Conservation (phyloP, 2,797 vertebrate genomes). For the Sphenodon punctatus region DNA sequence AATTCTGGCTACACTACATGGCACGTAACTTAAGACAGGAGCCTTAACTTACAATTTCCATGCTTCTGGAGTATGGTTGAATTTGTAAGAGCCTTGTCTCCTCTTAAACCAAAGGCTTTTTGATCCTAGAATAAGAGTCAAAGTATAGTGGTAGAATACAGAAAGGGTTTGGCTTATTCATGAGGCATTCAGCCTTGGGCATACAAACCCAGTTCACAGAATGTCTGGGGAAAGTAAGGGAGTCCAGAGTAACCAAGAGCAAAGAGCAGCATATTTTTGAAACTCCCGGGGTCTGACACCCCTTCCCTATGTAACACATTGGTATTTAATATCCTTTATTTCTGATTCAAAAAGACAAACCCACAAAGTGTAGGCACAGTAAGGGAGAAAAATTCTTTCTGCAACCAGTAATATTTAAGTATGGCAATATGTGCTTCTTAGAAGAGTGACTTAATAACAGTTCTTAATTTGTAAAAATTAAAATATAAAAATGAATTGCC, state of each 20-base stretch:
- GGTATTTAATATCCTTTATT: constrained; percentile 7
- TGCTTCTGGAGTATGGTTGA: too few species aligned
- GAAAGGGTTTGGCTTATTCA: neutral
- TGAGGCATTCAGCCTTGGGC: neutral
- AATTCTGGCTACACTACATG: too few species aligned
- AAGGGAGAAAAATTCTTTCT: neutral
- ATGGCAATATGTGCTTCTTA: neutral
- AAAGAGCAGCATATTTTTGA: neutral
- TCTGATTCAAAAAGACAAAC: too few species aligned
- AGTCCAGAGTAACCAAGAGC: neutral
- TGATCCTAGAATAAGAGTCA: neutral
- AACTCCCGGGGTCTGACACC: neutral
- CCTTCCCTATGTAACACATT: neutral
- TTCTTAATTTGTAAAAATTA: too few species aligned
- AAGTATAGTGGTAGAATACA: constrained; percentile 16
- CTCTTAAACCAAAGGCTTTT: too few species aligned
- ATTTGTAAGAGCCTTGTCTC: too few species aligned
- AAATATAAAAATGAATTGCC: too few species aligned
- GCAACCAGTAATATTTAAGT: neutral
- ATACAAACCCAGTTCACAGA: neutral
- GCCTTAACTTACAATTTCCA: too few species aligned
- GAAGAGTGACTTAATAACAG: neutral
- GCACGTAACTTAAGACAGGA: too few species aligned
- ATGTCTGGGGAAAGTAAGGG: neutral
- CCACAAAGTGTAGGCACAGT: neutral